Base-by-base conservation (phyloP, 2,888 invertebrate genomes). In the Noctua fimbriata region DNA sequence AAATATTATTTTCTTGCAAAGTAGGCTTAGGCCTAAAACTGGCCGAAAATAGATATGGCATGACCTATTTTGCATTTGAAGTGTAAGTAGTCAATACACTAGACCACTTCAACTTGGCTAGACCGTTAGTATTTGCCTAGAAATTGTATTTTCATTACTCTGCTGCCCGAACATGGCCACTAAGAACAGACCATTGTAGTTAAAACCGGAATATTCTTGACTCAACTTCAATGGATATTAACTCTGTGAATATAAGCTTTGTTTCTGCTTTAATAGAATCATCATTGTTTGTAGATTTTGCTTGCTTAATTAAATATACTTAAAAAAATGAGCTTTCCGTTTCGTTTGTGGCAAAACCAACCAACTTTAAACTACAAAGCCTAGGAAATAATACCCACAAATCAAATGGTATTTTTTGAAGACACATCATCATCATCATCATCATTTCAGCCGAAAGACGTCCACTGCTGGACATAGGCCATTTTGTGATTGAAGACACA, bases 111-210 rank as follows among this genome's bases (percentile, higher is more conserved):
- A 32, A 73, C 58, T 69, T 36, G 2, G 32, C 55, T 16, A 63
- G 55, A 58, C 7, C 49, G n/a, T 71, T 73, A 73, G 44, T 58
- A 83, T 83, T 83, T 83, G 65, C 81, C 47, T 83, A 83, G 74
- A 74, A 85, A 83, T 74, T 60, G 73, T 83, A 74, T 81, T 85
- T 85, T 81, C 60, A 55, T 60, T 60, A 80, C 60, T 41, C 18
- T 36, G 28, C 16, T 6, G n/a, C 65, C 28, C 24, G 24, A 78
- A 58, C 49, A 36, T 32, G 66, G 24, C 44, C 32, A 44, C 47
- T 78, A 24, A 49, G 65, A 66, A 52, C 36, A 36, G 78, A 60
- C 60, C 52, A 76, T 1, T n/a, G n/a, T 63, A 79, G 12, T 84
- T 41, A 47, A 24, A 52, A 49, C 69, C 28, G 21, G 49, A 69